These are phyloP conservation scores for Blomia tropicalis DNA, from an alignment of 2,888 invertebrate species.

Conservation along the genomic window DNA sequence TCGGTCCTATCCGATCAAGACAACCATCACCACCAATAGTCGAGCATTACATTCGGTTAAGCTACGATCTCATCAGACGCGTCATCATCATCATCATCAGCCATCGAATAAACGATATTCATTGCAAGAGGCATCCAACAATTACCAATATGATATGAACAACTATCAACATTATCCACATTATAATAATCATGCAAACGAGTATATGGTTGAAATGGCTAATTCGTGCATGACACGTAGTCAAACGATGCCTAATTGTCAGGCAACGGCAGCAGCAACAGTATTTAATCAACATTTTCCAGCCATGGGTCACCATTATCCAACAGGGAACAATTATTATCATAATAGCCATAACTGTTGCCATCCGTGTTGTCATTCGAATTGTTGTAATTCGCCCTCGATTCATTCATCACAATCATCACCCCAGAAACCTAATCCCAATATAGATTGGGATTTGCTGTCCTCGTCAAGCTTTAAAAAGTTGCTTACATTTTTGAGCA, in stretches of 20 bases:
- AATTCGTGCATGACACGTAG: conserved; percentile 17
- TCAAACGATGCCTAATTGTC: conserved; percentile 24
- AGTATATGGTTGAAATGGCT: background rate
- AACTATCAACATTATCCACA: background rate
- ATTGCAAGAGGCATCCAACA: conserved; percentile 9
- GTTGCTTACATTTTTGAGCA: conserved; percentile 3
- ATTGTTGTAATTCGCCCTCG: conserved; percentile 11
- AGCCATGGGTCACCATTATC: background rate
- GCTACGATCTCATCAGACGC: background rate
- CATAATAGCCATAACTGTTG: conserved; percentile 12
- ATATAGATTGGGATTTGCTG: conserved; percentile 9
- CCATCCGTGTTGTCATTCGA: conserved; percentile 19
- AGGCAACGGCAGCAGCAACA: background rate
- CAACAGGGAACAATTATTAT: background rate
- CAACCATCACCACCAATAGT: conserved; percentile 3
- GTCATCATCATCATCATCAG: background rate
- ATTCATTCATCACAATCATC: background rate
- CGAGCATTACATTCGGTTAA: conserved; percentile 4
- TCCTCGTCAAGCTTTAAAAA: conserved; percentile 19
- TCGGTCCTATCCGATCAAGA: background rate
- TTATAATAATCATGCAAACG: background rate
- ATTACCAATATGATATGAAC: background rate
- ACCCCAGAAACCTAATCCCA: conserved; percentile 4
- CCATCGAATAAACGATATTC: conserved; percentile 19
- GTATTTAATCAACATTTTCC: background rate